These are phyloP conservation scores for Junonia oenone DNA, from an alignment of 2,888 invertebrate species.

Conservation along the genomic window DNA sequence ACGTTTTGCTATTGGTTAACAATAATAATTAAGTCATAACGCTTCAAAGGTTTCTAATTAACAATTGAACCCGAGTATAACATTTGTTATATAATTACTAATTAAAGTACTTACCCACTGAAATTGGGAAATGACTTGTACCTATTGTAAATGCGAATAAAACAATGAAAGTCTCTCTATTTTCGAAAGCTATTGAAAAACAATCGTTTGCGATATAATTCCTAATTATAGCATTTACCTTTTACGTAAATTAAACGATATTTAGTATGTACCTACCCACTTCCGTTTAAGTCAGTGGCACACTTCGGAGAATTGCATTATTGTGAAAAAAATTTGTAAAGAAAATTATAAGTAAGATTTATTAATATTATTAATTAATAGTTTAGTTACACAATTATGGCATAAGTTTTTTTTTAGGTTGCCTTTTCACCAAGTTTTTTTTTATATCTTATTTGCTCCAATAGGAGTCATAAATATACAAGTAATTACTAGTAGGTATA, in stretches of 20 bases:
- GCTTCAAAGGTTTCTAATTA: not conserved
- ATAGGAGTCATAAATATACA: too few relatives aligned
- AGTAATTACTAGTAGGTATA: too few relatives aligned
- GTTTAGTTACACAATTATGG: too few relatives aligned
- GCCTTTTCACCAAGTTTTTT: too few relatives aligned
- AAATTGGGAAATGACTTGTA: not conserved
- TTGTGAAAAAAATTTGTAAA: too few relatives aligned
- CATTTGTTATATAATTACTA: not conserved
- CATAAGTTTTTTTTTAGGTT: too few relatives aligned
- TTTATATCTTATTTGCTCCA: too few relatives aligned
- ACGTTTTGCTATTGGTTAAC: not conserved
- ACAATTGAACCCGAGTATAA: not conserved
- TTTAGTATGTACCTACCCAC: too few relatives aligned
- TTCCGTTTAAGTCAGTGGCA: conserved; percentile 30
- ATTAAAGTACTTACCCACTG: conserved; percentile 23
- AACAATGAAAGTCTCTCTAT: not conserved
- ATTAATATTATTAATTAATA: too few relatives aligned
- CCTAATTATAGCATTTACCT: not conserved
- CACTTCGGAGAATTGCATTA: conserved; percentile 29
- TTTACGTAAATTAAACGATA: too few relatives aligned
- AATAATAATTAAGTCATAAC: not conserved
- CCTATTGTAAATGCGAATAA: not conserved
- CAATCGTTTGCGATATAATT: conserved; percentile 36
- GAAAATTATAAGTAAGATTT: too few relatives aligned
- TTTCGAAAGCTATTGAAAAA: conserved; percentile 19